Evolutionary conservation across 2,888 invertebrate species (phyloP).

Genomic region (Agapetus fuscipes): DNA sequence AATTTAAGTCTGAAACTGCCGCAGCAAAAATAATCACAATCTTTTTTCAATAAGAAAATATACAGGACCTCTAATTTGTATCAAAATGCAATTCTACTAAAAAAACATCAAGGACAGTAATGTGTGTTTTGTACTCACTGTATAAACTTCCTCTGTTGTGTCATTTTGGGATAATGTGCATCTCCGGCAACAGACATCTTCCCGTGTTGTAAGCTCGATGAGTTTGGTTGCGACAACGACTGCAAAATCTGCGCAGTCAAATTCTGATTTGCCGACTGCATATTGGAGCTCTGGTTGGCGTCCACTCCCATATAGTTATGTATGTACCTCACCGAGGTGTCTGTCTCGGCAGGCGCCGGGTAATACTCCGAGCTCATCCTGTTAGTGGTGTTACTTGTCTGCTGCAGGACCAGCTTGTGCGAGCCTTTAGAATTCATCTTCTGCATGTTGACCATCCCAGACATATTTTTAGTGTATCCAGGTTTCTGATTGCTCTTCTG

Average conservation of each 20-base stretch:
- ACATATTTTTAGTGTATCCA: conserved; percentile 27
- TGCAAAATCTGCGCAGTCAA: conserved; percentile 54
- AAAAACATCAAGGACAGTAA: no score
- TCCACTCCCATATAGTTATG: conserved; percentile 7
- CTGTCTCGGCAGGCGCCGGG: conserved; percentile 4
- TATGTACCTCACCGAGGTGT: conserved; percentile 5
- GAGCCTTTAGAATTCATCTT: conserved; percentile 6
- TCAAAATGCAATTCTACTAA: no score
- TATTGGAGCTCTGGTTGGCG: conserved; percentile 34
- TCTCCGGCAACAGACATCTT: no score
- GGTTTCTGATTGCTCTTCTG: conserved; percentile 34
- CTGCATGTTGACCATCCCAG: conserved; percentile 8
- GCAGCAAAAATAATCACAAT: no score
- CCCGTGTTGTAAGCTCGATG: no score
- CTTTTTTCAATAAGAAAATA: no score
- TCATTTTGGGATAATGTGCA: no score
- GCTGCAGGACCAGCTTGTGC: conserved; percentile 35
- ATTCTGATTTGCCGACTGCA: conserved; percentile 51
- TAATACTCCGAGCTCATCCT: conserved; percentile 8
- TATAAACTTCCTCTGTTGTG: no score
- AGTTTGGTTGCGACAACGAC: conserved; percentile 44
- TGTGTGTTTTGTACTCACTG: no score
- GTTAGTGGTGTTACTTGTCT: conserved; percentile 37
- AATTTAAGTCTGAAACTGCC: no score
- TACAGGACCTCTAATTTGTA: no score